Conservation (phyloP, 2,113 vertebrate genomes). For the Thalassarche chlororhynchos region DNA sequence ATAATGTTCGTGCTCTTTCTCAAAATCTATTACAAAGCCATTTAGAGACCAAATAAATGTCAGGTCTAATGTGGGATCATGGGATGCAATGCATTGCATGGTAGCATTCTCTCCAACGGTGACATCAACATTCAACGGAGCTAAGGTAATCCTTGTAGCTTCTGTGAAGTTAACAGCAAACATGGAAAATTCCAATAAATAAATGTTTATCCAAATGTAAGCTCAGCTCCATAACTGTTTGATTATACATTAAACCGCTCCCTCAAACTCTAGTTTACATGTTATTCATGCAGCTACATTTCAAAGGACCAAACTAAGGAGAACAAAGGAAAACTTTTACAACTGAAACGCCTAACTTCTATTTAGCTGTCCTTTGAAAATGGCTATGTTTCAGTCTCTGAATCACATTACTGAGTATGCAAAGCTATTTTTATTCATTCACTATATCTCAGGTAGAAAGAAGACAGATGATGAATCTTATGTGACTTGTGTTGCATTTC, state of each 20-base stretch:
- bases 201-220: not conserved
- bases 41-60: conserved; percentile 95
- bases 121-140: conserved; percentile 88
- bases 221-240: not conserved
- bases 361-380: not conserved
- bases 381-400: not conserved
- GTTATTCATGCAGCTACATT: not conserved
- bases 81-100: conserved; percentile 92
- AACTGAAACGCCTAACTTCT: not conserved
- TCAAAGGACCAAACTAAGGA: not conserved
- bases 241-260: not conserved
- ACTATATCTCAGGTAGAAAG: not conserved
- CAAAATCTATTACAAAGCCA: conserved; percentile 87
- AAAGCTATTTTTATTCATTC: not conserved
- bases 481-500: not conserved
- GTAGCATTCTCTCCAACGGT: conserved; percentile 87
- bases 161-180: conserved; percentile 77
- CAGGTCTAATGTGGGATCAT: conserved; percentile 88
- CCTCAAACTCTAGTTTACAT: not conserved
- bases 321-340: not conserved
- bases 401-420: not conserved
- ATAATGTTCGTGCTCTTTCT: conserved; percentile 85
- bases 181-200: conserved; percentile 25
- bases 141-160: conserved; percentile 92
- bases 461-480: not conserved